Evolutionary conservation across 1,140 invertebrate species (phyloP).

Genomic region (Ceratina japonica): DNA sequence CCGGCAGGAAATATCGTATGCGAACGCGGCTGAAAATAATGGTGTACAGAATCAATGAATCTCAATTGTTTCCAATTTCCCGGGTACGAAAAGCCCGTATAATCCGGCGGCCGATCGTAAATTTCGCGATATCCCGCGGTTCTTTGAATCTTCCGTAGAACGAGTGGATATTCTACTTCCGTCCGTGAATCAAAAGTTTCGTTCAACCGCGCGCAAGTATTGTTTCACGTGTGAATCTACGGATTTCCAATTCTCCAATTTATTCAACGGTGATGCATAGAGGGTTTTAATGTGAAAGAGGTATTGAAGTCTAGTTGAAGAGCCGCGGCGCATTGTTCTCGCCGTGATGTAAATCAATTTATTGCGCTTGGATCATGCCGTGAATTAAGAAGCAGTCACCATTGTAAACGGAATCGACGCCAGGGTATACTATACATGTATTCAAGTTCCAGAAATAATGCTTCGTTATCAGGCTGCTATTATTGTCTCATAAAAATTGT

Average conservation of each 20-base stretch:
- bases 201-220: not conserved
- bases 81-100: not conserved
- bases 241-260: not conserved
- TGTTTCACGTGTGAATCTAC: not conserved
- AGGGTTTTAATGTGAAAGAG: not conserved
- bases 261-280: not conserved
- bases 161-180: not conserved
- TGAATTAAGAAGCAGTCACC: too few species aligned
- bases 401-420: too few species aligned
- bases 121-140: not conserved
- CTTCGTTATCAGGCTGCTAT: too few species aligned
- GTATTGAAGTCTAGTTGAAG: not conserved
- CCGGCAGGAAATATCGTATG: not conserved
- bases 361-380: too few species aligned
- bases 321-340: not conserved
- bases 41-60: constrained; percentile 10
- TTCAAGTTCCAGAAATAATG: too few species aligned
- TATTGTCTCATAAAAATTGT: too few species aligned
- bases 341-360: not conserved
- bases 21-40: not conserved
- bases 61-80: constrained; percentile 22
- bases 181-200: constrained; percentile 7
- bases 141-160: constrained; percentile 22
- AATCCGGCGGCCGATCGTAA: constrained; percentile 16
- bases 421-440: too few species aligned